Conservation (phyloP, 2,113 vertebrate genomes). For the Scomber japonicus region DNA sequence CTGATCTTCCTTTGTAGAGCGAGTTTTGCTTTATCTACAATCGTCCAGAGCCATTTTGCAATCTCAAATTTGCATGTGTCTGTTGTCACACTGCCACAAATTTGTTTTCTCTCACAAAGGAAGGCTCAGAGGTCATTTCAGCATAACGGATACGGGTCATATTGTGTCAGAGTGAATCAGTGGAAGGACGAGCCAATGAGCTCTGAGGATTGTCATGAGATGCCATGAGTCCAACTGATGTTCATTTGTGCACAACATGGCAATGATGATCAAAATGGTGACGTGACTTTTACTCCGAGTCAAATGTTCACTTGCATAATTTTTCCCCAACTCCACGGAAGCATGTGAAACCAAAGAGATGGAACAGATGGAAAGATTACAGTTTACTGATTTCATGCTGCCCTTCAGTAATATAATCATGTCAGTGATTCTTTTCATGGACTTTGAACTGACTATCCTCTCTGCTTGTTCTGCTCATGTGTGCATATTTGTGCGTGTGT, state of each 20-base stretch:
- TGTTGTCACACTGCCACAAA: slow-evolving; percentile 54
- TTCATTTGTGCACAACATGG: slow-evolving; percentile 61
- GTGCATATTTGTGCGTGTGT: background rate
- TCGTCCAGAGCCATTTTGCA: slow-evolving; percentile 39
- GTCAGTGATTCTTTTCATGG: slow-evolving; percentile 34
- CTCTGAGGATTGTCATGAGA: slow-evolving; percentile 55
- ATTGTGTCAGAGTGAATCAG: slow-evolving; percentile 72
- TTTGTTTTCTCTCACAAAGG: slow-evolving; percentile 44
- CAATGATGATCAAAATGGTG: slow-evolving; percentile 49
- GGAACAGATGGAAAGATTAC: slow-evolving; percentile 63
- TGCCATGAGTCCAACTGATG: slow-evolving; percentile 56
- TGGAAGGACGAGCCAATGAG: slow-evolving; percentile 54
- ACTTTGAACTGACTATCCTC: slow-evolving; percentile 30
- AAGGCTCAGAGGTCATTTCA: slow-evolving; percentile 58
- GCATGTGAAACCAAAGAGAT: slow-evolving; percentile 54
- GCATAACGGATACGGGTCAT: slow-evolving; percentile 61
- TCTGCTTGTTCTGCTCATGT: slow-evolving; percentile 28
- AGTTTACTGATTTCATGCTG: slow-evolving; percentile 60
- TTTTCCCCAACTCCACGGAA: slow-evolving; percentile 40
- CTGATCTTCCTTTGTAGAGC: slow-evolving; percentile 6
- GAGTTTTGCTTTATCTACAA: slow-evolving; percentile 28
- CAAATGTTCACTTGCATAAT: slow-evolving; percentile 53
- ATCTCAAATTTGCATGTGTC: slow-evolving; percentile 58
- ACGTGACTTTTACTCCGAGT: slow-evolving; percentile 54
- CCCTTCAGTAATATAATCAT: slow-evolving; percentile 46